Base-by-base conservation (phyloP, 2,888 invertebrate species). In the Mystacides longicornis region DNA sequence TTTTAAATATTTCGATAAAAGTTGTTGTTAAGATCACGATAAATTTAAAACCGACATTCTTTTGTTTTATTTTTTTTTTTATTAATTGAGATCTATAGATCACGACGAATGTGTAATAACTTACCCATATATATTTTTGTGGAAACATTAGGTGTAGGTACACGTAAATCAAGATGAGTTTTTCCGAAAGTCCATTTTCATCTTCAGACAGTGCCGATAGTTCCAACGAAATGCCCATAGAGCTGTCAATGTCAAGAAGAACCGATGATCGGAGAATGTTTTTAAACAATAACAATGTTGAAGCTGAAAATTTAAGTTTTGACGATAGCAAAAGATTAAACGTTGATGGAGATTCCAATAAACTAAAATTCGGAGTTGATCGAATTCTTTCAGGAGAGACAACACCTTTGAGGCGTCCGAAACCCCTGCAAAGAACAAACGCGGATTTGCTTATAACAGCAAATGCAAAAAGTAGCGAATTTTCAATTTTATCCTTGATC, bases 341-440 rank as follows among this genome's bases (percentile, higher is more conserved):
- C 18, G n/a, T 23, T 37, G 16, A 37, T 14, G 69, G 72, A 72
- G 64, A 68, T 61, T 63, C 69, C 62, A 70, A 65, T 61, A 77
- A 77, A 64, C 68, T 83, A 61, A 86, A 85, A 73, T 87, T 87
- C 66, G 85, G 87, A 64, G 82, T 87, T 60, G 86, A 87, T 65
- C 77, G 83, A 65, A 81, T 87, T 62, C 67, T 87, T 54, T 81
- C 83, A 14, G 75, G 71, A 55, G 79, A 78, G 22, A 64, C 62
- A 2, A 45, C 46, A 46, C 53, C 46, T 52, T 11, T 55, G 51
- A 37, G 55, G 54, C 59, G 60, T 51, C 54, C 47, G 42, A 56
- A 51, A 55, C 51, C 42, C 18, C 53, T 52, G 1, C 52, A 54
- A 9, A 53, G 31, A 27, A 51, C 11, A 16, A 33, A 56, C 47